Base-by-base conservation (phyloP, 1,140 invertebrate genomes). In the Popillia japonica region DNA sequence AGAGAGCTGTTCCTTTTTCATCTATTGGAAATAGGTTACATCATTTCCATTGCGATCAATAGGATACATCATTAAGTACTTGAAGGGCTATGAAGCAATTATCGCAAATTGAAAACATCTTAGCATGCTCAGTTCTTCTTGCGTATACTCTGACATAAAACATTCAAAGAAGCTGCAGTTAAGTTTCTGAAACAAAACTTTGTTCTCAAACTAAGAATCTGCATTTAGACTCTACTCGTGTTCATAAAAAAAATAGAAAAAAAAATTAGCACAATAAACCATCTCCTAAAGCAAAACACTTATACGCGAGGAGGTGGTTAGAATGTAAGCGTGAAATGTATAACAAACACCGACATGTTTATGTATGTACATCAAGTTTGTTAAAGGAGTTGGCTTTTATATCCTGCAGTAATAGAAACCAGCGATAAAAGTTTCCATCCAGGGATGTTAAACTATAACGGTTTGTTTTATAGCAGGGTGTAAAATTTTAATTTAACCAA, bases 321-420 rank as follows among this genome's bases (percentile, higher is more conserved):
- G n/a, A 55, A 17, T 55, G 14, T 17, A 55, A 20, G 48, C 17
- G 17, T 55, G 6, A 17, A 55, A 6, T 17, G 48, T 7, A n/a
- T 7, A 17, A 55, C 17, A 17, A 55, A 34, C 48, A 48, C 44
- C n/a, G 48, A 17, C 14, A 55, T 55, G 48, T 17, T 34, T 34
- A 55, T 55, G 48, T 55, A 17, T 55, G n/a, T 55, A 55, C 48
- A 55, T n/a, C 48, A 55, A 55, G 11, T 55, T 55, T 55, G 48
- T 55, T 17, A 17, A 55, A 55, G 48, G 48, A 55, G 48, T 14
- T n/a, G 17, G 48, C 17, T 55, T 55, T 55, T 55, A 55, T 55
- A n/a, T 55, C 48, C 11, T 34, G 27, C 27, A 34, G 27, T 34
- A 34, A 34, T 34, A 34, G 27, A 34, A 34, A 34, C 27, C 27